Conservation (phyloP, 2,113 vertebrate genomes). For the Cheilinus undulatus region DNA sequence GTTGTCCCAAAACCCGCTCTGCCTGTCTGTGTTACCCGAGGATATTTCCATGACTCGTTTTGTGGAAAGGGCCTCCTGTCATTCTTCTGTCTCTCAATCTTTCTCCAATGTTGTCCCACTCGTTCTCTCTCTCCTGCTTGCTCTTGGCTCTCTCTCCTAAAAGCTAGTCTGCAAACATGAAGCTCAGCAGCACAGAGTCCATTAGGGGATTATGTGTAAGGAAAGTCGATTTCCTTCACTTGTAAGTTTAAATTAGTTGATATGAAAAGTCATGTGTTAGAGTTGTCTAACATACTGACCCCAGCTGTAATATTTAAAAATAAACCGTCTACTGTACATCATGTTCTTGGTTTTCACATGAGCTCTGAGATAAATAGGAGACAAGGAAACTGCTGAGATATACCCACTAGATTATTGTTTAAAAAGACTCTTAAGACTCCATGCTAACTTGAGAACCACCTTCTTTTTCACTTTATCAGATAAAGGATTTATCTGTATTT, state of each 20-base stretch:
- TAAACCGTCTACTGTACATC: background rate
- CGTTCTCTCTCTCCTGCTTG: slow-evolving; percentile 36
- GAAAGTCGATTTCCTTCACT: slow-evolving; percentile 66
- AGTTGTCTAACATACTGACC: slow-evolving; percentile 31
- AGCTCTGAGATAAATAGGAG: slow-evolving; percentile 5
- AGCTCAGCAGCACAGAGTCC: slow-evolving; percentile 33
- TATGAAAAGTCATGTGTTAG: slow-evolving; percentile 38
- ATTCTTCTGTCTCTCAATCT: slow-evolving; percentile 43
- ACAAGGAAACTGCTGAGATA: background rate
- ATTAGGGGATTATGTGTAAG: slow-evolving; percentile 48
- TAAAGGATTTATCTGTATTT: too few species aligned
- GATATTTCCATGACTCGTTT: slow-evolving; percentile 75
- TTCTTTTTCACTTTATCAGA: background rate
- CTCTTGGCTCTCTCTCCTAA: slow-evolving; percentile 28
- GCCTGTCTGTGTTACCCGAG: slow-evolving; percentile 26
- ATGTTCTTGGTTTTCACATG: slow-evolving; percentile 23
- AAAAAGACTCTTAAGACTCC: background rate
- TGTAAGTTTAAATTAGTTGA: slow-evolving; percentile 33
- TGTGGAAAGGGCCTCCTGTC: slow-evolving; percentile 69
- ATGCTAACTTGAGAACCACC: background rate
- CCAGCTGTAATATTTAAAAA: slow-evolving; percentile 5
- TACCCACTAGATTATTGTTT: too few species aligned
- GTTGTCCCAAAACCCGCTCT: slow-evolving; percentile 21
- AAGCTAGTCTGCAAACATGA: slow-evolving; percentile 41
- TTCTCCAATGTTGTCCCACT: slow-evolving; percentile 36